These are phyloP conservation scores for Nibea coibor DNA, from an alignment of 2,113 vertebrate genomes.

Conservation along the genomic window DNA sequence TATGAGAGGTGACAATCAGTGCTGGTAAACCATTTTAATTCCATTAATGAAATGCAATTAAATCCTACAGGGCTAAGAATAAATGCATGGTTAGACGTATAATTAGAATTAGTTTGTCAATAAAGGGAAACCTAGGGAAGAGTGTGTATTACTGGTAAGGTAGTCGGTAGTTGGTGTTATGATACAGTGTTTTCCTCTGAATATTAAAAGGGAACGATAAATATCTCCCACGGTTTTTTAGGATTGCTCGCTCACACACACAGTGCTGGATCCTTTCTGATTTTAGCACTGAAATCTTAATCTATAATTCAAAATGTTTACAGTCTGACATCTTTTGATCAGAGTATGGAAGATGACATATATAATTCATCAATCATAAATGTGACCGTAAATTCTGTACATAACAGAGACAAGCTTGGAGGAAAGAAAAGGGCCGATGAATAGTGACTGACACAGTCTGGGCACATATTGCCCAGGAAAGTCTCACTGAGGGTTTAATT, in stretches of 20 bases:
- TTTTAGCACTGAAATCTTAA: conserved; percentile 1
- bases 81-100: conserved; percentile 58
- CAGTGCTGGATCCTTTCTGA: not conserved
- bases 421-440: conserved; percentile 9
- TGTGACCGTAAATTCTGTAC: conserved; percentile 2
- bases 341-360: conserved; percentile 20
- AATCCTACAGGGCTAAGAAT: conserved; percentile 43
- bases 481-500: conserved; percentile 64
- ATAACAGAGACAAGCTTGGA: not conserved
- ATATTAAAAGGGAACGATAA: conserved; percentile 8
- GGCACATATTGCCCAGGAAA: conserved; percentile 38
- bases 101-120: conserved; percentile 49
- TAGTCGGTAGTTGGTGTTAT: conserved; percentile 24
- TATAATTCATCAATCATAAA: conserved; percentile 26
- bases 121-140: conserved; percentile 20
- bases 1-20: conserved; percentile 31
- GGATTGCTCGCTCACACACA: not conserved
- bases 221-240: not conserved
- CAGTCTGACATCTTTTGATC: conserved; percentile 22
- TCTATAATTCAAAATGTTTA: conserved; percentile 33
- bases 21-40: conserved; percentile 31
- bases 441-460: conserved; percentile 25
- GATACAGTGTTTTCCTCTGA: conserved; percentile 16
- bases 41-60: conserved; percentile 53
- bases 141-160: conserved; percentile 16